Evolutionary conservation across 2,797 vertebrate species (phyloP).

Genomic region (Sandelia bainsii): DNA sequence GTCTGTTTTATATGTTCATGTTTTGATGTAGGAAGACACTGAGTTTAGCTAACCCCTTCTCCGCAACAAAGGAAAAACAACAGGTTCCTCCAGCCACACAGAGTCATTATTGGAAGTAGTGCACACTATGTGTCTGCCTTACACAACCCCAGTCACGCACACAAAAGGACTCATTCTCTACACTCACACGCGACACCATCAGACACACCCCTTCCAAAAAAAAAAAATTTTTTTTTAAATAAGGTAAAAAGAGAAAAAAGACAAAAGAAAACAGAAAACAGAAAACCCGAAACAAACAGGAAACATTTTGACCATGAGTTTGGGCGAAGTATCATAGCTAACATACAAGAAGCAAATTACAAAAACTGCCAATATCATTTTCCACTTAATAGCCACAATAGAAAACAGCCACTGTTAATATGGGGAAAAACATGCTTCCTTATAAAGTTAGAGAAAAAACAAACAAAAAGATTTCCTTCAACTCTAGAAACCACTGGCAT

Average conservation of each 20-base stretch:
- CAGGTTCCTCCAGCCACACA: conserved; percentile 27
- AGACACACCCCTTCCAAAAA: conserved; percentile 37
- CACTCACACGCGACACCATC: conserved; percentile 24
- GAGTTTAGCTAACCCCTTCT: conserved; percentile 8
- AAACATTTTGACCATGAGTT: conserved; percentile 53
- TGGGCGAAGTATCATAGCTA: conserved; percentile 63
- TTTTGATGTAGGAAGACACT: conserved; percentile 62
- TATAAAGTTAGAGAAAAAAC: conserved; percentile 76
- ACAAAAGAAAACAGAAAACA: not conserved
- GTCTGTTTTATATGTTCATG: conserved; percentile 20
- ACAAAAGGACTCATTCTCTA: conserved; percentile 9
- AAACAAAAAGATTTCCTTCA: conserved; percentile 61
- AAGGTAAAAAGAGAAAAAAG: not conserved
- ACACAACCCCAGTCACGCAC: conserved; percentile 4
- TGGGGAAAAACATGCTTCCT: conserved; percentile 83
- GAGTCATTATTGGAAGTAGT: conserved; percentile 19
- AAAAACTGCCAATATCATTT: conserved; percentile 76
- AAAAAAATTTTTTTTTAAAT: no score
- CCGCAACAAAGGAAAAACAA: conserved; percentile 10
- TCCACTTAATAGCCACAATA: conserved; percentile 81
- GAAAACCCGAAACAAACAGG: not conserved
- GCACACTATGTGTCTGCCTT: conserved; percentile 13
- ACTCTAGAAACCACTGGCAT: conserved; percentile 84
- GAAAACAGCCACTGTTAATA: conserved; percentile 83
- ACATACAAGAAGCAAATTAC: conserved; percentile 78